A percentile compares a stretch with the other conserved stretches of the same genome.
Conservation (phyloP, 2,113 vertebrate genomes). For the Murina feae region DNA sequence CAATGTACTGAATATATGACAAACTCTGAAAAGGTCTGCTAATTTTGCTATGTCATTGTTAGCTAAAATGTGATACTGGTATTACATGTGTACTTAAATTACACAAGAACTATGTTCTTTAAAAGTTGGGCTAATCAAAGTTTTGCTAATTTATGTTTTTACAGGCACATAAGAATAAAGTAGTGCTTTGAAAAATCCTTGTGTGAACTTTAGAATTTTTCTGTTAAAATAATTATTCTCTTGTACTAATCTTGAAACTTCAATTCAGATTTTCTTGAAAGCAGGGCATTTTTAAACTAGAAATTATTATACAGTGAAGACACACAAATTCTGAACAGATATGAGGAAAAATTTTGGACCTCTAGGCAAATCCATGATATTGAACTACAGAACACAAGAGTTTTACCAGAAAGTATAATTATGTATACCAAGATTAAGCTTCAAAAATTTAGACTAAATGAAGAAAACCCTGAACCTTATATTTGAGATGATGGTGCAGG, state of each 20-base stretch:
- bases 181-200: background rate
- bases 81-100: background rate
- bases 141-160: conserved; percentile 19
- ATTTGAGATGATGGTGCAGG: background rate
- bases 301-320: background rate
- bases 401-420: background rate
- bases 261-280: background rate
- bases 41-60: background rate
- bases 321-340: background rate
- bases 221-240: background rate
- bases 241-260: background rate
- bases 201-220: background rate
- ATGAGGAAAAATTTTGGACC: background rate
- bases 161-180: background rate
- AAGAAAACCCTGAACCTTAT: background rate
- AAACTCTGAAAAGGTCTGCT: background rate
- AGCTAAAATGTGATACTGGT: background rate
- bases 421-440: background rate
- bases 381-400: background rate
- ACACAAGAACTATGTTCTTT: background rate
- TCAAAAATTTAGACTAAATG: background rate
- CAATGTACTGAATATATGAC: background rate
- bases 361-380: background rate
- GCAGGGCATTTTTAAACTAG: background rate
- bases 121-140: background rate